phyloP scores from a whole-genome alignment of 2,888 invertebrate genomes.

The Heliconius erato region DNA sequence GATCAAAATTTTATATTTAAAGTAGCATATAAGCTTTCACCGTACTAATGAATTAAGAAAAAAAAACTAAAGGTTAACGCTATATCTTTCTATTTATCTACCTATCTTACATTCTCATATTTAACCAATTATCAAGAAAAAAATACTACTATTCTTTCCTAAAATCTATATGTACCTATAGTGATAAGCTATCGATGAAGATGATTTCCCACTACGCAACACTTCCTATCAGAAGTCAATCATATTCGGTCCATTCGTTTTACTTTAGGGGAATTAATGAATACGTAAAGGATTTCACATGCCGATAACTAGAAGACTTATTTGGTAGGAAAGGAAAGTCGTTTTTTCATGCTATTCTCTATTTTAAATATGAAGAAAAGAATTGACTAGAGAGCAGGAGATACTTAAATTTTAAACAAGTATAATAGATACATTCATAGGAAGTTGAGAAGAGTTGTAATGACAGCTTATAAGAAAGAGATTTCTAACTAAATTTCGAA shows the following conservation, averaged over 20 bases:
- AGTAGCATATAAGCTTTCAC: conserved; percentile 4
- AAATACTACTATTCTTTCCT: neutral
- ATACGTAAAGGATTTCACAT: conserved; percentile 34
- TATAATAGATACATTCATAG: too few species aligned
- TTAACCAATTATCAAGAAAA: neutral
- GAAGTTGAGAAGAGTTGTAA: too few species aligned
- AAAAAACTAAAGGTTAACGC: neutral
- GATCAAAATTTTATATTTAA: neutral
- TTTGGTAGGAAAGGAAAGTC: neutral
- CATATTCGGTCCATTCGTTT: conserved; percentile 53
- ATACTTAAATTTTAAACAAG: neutral
- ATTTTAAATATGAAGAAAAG: neutral
- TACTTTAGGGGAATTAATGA: conserved; percentile 36
- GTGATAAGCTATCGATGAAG: neutral
- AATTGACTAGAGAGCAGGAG: neutral
- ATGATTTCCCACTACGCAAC: neutral
- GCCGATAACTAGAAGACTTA: conserved; percentile 25
- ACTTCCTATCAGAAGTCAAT: conserved; percentile 33
- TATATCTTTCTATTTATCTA: conserved; percentile 2
- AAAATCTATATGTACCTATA: neutral
- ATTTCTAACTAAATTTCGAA: neutral
- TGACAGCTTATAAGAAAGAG: neutral
- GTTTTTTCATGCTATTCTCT: conserved; percentile 4
- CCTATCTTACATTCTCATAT: neutral
- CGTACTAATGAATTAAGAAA: neutral